Evolutionary conservation across 2,888 invertebrate species (phyloP).

Genomic region (Coelopa pilipes): DNA sequence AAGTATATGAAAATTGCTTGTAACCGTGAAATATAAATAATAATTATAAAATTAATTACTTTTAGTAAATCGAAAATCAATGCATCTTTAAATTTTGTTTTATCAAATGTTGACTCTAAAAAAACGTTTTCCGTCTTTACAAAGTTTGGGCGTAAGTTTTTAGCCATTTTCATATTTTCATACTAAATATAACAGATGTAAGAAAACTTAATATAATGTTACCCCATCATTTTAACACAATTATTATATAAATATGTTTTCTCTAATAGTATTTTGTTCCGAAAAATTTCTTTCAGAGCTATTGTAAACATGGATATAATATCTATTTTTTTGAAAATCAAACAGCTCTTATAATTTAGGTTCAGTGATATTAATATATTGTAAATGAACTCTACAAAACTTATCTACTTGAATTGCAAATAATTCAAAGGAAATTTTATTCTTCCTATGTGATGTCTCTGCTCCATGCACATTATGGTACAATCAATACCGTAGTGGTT

Average conservation of each 20-base stretch:
- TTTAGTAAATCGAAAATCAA: neutral
- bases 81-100: conserved; percentile 16
- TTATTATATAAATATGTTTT: neutral
- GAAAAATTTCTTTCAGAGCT: too few species aligned
- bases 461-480: too few species aligned
- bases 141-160: conserved; percentile 69
- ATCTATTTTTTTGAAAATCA: too few species aligned
- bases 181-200: neutral
- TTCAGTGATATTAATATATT: too few species aligned
- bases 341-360: too few species aligned
- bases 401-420: too few species aligned
- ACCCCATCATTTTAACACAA: neutral
- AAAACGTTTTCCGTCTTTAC: conserved; percentile 69
- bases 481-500: too few species aligned
- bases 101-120: conserved; percentile 66
- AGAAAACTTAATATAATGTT: neutral
- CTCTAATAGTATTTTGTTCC: too few species aligned
- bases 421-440: too few species aligned
- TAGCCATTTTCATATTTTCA: neutral
- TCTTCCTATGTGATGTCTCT: too few species aligned
- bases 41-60: neutral
- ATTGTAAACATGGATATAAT: too few species aligned
- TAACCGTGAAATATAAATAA: neutral
- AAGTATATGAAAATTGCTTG: neutral
- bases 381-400: too few species aligned